Conservation (phyloP, 2,888 invertebrate species). For the Globia sparganii region DNA sequence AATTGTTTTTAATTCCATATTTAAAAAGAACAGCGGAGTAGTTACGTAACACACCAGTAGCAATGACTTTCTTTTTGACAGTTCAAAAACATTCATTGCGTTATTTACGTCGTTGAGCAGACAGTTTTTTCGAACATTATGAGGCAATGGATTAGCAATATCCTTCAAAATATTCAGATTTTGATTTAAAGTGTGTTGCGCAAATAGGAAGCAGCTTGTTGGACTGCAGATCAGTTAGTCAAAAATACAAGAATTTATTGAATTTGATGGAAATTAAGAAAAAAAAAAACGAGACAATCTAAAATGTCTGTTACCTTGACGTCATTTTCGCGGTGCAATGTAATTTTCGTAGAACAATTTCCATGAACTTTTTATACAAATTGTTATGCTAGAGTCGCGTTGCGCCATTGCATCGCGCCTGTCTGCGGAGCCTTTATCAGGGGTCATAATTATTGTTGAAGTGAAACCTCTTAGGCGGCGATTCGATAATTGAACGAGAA, state of each 20-base stretch:
- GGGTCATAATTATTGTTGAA: neutral
- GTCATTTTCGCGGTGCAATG: no score
- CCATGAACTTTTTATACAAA: no score
- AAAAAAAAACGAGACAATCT: neutral
- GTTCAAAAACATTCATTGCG: constrained; percentile 2
- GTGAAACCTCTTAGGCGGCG: neutral
- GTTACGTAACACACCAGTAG: neutral
- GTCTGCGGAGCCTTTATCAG: no score
- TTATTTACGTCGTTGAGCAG: neutral
- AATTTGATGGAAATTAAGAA: neutral
- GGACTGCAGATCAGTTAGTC: no score
- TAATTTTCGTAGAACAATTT: no score
- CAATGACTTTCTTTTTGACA: neutral
- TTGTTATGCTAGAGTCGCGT: no score
- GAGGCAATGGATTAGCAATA: neutral
- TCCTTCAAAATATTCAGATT: neutral
- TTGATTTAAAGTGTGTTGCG: neutral
- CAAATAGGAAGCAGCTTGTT: neutral
- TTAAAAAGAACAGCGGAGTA: neutral
- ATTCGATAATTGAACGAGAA: neutral
- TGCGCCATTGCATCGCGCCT: no score
- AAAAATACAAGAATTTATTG: no score
- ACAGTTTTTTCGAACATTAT: neutral
- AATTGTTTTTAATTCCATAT: neutral
- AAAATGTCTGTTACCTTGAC: neutral